phyloP scores from a whole-genome alignment of 2,888 invertebrate genomes.

The Xanthorhoe spadicearia region DNA sequence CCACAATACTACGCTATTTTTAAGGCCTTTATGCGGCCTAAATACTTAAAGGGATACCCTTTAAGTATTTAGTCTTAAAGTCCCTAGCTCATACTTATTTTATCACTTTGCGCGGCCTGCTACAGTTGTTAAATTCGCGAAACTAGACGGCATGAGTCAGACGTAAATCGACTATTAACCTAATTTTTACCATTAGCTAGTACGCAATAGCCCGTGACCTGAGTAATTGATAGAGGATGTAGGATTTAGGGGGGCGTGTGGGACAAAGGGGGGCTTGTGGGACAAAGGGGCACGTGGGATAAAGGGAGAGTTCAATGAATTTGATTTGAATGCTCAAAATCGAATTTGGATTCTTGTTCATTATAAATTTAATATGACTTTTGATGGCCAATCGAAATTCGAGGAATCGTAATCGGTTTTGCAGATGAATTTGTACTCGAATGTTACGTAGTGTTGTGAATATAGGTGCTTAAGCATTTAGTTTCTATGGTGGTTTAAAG shows the following conservation, averaged over 20 bases:
- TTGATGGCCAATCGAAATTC: too few relatives aligned
- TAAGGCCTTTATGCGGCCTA: neutral
- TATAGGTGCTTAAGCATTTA: too few relatives aligned
- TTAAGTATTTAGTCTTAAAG: too few relatives aligned
- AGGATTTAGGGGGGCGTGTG: slow-evolving; percentile 22
- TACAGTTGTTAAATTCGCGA: slow-evolving; percentile 2
- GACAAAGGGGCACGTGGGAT: slow-evolving; percentile 6
- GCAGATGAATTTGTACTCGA: too few relatives aligned
- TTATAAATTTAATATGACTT: too few relatives aligned
- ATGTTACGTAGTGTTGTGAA: too few relatives aligned
- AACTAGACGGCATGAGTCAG: slow-evolving; percentile 31
- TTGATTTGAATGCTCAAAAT: neutral
- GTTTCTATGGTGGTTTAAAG: too few relatives aligned
- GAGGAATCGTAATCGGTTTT: too few relatives aligned
- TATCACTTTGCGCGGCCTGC: neutral
- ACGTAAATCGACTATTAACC: slow-evolving; percentile 62
- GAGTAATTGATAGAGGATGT: slow-evolving; percentile 38
- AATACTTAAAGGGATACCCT: too few relatives aligned
- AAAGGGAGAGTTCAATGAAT: neutral
- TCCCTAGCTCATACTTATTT: neutral
- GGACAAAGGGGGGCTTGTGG: slow-evolving; percentile 21
- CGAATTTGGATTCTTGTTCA: too few relatives aligned
- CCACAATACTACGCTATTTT: too few relatives aligned
- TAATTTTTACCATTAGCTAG: slow-evolving; percentile 58
- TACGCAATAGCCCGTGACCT: slow-evolving; percentile 43